Percentiles rank a stretch among this genome's conserved stretches.
These are phyloP conservation scores for Gnatocerus cornutus DNA, from an alignment of 2,888 invertebrate species.

Conservation along the genomic window DNA sequence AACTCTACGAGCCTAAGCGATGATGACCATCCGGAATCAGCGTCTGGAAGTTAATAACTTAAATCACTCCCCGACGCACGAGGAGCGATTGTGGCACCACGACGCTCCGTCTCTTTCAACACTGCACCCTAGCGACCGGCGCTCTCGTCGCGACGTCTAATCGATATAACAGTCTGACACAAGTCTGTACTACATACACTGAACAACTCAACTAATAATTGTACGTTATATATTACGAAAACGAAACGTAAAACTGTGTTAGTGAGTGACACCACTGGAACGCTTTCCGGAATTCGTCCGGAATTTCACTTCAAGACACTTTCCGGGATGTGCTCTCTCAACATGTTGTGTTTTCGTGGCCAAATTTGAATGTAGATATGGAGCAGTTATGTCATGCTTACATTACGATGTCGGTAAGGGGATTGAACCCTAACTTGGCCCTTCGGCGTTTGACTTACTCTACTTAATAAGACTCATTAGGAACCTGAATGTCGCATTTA, in stretches of 20 bases:
- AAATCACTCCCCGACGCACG: constrained; percentile 47
- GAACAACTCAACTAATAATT: constrained; percentile 52
- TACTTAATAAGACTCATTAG: constrained; percentile 44
- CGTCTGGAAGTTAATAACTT: constrained; percentile 47
- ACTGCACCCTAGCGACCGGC: constrained; percentile 64
- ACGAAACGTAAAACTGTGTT: constrained; percentile 46
- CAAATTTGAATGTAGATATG: constrained; percentile 44
- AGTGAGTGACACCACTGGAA: constrained; percentile 37
- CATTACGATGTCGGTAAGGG: constrained; percentile 38
- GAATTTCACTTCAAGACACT: constrained; percentile 21
- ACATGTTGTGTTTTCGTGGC: constrained; percentile 36
- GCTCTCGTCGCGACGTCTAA: constrained; percentile 64
- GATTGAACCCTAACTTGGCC: constrained; percentile 43
- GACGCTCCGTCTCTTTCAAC: constrained; percentile 52
- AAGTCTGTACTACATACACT: constrained; percentile 62
- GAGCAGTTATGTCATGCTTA: constrained; percentile 49
- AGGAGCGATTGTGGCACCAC: constrained; percentile 44
- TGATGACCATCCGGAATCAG: constrained; percentile 43
- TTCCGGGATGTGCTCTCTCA: constrained; percentile 19
- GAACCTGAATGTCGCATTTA: constrained; percentile 30
- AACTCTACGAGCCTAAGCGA: constrained; percentile 19
- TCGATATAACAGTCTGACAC: constrained; percentile 69
- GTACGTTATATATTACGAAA: constrained; percentile 48
- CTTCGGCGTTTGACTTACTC: constrained; percentile 42
- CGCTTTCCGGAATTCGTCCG: constrained; percentile 21